Percentiles rank a stretch among this genome's conserved stretches.
Evolutionary conservation across 2,113 vertebrate species (phyloP).

Genomic region (Scalopus aquaticus): DNA sequence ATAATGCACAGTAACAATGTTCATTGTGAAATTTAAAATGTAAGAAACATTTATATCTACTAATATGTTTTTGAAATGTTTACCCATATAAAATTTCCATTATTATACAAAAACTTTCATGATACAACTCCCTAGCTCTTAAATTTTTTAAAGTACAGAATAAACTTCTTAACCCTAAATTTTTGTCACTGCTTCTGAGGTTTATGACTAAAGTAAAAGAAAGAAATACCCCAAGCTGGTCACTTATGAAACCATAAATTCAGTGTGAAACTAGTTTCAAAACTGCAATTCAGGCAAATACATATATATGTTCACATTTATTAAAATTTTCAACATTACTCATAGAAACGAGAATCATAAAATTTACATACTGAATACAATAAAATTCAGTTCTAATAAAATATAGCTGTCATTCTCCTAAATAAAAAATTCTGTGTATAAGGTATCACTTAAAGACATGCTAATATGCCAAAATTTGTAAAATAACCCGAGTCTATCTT

Average conservation of each 20-base stretch:
- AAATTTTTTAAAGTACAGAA: conserved; percentile 64
- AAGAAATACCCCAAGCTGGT: conserved; percentile 28
- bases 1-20: conserved; percentile 8
- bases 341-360: conserved; percentile 61
- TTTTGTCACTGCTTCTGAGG: conserved; percentile 55
- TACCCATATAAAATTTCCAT: conserved; percentile 57
- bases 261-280: conserved; percentile 65
- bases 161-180: conserved; percentile 60
- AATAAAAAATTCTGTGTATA: conserved; percentile 55
- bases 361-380: conserved; percentile 50
- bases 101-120: conserved; percentile 69
- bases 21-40: conserved; percentile 23
- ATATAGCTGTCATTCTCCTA: conserved; percentile 44
- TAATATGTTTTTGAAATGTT: conserved; percentile 46
- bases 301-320: conserved; percentile 64
- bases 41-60: conserved; percentile 34
- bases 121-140: conserved; percentile 42
- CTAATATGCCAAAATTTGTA: conserved; percentile 73
- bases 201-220: conserved; percentile 43
- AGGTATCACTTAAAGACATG: conserved; percentile 69
- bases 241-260: conserved; percentile 51
- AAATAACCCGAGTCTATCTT: conserved; percentile 41
- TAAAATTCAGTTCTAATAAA: conserved; percentile 56
- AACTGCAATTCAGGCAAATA: conserved; percentile 66
- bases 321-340: conserved; percentile 59